A percentile compares a stretch with the other conserved stretches of the same genome.
Conservation (phyloP, 2,888 invertebrate species). For the Alviniconcha strummeri region DNA sequence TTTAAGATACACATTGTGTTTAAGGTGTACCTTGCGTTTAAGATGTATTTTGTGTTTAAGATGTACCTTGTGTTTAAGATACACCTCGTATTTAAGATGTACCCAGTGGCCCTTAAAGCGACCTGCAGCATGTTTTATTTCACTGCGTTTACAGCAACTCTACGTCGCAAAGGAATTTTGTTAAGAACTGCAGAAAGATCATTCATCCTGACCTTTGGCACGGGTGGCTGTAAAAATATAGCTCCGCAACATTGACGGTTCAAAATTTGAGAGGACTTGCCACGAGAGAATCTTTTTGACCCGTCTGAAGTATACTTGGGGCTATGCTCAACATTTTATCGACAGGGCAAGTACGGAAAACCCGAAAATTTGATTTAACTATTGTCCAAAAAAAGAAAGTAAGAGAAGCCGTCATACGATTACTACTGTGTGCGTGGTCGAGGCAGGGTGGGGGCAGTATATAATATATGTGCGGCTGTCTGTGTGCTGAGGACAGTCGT, state of each 20-base stretch:
- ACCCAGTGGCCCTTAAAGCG: too few relatives aligned
- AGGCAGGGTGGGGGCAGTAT: too few relatives aligned
- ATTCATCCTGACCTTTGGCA: neutral
- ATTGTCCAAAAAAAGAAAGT: neutral
- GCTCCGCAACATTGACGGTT: neutral
- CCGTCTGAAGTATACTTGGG: neutral
- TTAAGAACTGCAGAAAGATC: too few relatives aligned
- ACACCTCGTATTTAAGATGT: too few relatives aligned
- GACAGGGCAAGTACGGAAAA: neutral
- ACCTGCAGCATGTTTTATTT: too few relatives aligned
- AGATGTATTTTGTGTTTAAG: too few relatives aligned
- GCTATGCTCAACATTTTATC: neutral
- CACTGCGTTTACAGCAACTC: too few relatives aligned
- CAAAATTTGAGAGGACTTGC: neutral
- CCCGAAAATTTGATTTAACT: conserved; percentile 3
- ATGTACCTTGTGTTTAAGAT: too few relatives aligned
- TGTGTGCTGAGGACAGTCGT: neutral
- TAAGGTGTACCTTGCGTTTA: too few relatives aligned
- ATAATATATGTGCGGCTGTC: neutral
- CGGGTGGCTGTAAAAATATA: neutral
- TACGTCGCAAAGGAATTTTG: too few relatives aligned
- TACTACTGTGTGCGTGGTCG: too few relatives aligned
- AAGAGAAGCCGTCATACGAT: neutral
- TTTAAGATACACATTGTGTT: too few relatives aligned
- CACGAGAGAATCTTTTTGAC: neutral